Percentiles rank a stretch among this genome's conserved stretches.
Conservation (phyloP, 2,113 vertebrate genomes). For the Daubentonia madagascariensis region DNA sequence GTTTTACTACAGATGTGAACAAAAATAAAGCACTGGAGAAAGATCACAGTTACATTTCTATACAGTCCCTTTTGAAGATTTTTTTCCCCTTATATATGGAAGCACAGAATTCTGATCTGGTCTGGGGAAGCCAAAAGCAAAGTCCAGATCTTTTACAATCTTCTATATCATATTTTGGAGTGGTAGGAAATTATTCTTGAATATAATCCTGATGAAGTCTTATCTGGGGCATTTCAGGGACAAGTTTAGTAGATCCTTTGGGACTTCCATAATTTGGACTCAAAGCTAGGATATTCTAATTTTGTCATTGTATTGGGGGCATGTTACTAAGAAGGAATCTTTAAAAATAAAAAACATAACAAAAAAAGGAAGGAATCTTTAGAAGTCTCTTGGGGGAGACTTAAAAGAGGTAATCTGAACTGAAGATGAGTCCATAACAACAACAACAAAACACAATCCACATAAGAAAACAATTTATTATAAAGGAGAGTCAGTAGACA, state of each 20-base stretch:
- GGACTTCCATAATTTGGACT: not conserved
- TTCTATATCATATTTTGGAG: not conserved
- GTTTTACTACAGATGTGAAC: slow-evolving; percentile 25
- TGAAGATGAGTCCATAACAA: not conserved
- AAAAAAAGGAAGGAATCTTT: not conserved
- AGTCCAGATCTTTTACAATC: not conserved
- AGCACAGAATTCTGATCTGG: not conserved
- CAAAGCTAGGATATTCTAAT: not conserved
- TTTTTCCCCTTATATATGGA: not conserved
- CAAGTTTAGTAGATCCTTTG: not conserved
- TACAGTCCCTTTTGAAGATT: not conserved
- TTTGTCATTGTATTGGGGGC: not conserved
- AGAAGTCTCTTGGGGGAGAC: not conserved
- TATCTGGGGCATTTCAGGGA: not conserved
- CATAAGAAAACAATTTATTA: not conserved
- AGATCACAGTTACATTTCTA: not conserved
- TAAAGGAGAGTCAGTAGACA: not conserved
- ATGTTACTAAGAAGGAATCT: not conserved
- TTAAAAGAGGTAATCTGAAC: not conserved
- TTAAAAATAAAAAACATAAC: not conserved
- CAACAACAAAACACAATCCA: not conserved
- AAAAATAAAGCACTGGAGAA: slow-evolving; percentile 34
- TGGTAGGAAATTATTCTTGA: not conserved
- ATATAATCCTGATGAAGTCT: not conserved
- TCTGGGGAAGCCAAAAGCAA: not conserved